Conservation (phyloP, 2,113 vertebrate species). For the Falco punctatus region DNA sequence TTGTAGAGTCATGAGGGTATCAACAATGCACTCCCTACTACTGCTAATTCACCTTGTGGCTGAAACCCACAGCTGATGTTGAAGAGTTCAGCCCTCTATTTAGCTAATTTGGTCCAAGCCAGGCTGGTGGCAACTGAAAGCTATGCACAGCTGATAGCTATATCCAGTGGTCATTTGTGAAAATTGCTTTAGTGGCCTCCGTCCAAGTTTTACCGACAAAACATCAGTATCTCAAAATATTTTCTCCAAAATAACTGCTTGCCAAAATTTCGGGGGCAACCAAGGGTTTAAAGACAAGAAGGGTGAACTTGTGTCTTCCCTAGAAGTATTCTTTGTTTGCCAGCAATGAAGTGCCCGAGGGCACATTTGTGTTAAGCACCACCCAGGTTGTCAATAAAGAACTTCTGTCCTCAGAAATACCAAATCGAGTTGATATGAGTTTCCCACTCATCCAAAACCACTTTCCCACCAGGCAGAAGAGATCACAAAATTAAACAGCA, state of each 20-base stretch:
- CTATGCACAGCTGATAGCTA: not conserved
- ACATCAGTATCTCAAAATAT: not conserved
- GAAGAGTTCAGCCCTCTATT: not conserved
- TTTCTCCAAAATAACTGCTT: not conserved
- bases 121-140: not conserved
- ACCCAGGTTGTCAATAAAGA: not conserved
- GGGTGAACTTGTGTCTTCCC: not conserved
- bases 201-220: not conserved
- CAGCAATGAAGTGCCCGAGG: not conserved
- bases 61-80: not conserved
- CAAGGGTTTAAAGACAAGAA: not conserved
- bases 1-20: not conserved
- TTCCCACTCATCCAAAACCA: not conserved
- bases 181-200: not conserved
- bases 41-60: not conserved
- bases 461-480: conserved; percentile 3
- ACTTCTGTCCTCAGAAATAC: not conserved
- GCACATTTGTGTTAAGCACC: not conserved
- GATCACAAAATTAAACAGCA: not conserved
- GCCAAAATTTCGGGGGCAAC: not conserved
- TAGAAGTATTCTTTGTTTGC: not conserved
- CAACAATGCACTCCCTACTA: not conserved
- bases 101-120: not conserved
- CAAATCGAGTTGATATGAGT: not conserved
- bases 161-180: not conserved